A percentile compares a stretch with the other conserved stretches of the same genome.
Conservation (phyloP, 2,113 vertebrate species). For the Cephalopterus ornatus region DNA sequence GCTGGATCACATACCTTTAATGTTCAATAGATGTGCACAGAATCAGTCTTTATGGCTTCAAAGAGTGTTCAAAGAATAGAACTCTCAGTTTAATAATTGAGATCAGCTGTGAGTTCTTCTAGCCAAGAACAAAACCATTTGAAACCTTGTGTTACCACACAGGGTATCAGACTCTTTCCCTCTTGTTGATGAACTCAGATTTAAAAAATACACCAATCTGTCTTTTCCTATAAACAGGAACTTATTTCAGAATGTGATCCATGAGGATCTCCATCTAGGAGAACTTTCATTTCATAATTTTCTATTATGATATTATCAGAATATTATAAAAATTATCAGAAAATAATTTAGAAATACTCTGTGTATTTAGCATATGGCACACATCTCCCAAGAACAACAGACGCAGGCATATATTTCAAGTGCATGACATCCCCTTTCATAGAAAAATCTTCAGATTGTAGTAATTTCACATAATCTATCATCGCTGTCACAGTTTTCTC, state of each 20-base stretch:
- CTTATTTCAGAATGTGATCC: background rate
- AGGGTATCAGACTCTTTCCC: background rate
- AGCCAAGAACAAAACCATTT: background rate
- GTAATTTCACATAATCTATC: constrained; percentile 66
- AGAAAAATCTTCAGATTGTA: constrained; percentile 55
- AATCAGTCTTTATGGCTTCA: background rate
- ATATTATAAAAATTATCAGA: background rate
- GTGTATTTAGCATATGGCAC: background rate
- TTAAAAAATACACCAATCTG: background rate
- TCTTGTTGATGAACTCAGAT: background rate
- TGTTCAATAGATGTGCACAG: background rate
- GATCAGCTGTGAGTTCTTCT: background rate
- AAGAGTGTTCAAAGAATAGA: background rate
- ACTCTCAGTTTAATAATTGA: background rate
- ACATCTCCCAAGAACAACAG: background rate
- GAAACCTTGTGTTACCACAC: background rate
- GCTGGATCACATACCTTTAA: background rate
- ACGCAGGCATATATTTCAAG: constrained; percentile 57
- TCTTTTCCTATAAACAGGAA: background rate
- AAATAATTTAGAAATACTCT: background rate
- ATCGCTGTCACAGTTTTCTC: constrained; percentile 65
- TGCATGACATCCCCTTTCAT: constrained; percentile 32
- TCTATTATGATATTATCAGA: background rate
- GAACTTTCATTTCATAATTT: background rate
- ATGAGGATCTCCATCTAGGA: background rate